Base-by-base conservation (phyloP, 2,797 vertebrate genomes). In the Eurystomus glaucurus region DNA sequence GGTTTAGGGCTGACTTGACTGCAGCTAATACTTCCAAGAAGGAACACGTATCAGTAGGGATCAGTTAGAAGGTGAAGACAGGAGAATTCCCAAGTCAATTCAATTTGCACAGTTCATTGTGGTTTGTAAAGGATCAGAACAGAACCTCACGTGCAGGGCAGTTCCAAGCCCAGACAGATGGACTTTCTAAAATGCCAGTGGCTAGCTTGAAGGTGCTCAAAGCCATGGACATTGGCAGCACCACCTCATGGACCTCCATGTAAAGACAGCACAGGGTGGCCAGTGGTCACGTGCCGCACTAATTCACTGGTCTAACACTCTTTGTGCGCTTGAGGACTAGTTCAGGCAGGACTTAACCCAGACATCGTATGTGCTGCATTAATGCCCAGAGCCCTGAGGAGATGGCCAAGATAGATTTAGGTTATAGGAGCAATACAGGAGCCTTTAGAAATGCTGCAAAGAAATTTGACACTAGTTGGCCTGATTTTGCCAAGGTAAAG, bases 201-300 rank as follows among this genome's bases (percentile, higher is more conserved):
- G 23, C 26, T 37, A 31, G 31, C 16, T 55, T 2, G 1, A 16
- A 51, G 43, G 14, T 55, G 29, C 57, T 54, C 22, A 33, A 20
- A 78, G 55, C 37, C 45, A 11, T 3, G 20, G 72, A 29, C 14
- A 7, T 41, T 45, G 76, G 68, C 64, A 76, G 54, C 31, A 57
- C 33, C 16, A 48, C 9, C 35, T 43, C 1, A 0, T 29, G 39
- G 48, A 17, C 25, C 29, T 54, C 46, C 43, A 2, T 0, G 6
- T 9, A 23, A 29, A 35, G 46, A 7, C 58, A 68, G 2, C 76
- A 2, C 0, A 11, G n/a, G 29, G 48, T 18, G 35, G 7, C 23
- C 52, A 58, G 43, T 0, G 0, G 50, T 20, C 23, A 10, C 0
- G 0, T 11, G 20, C 6, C 16, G 13, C 4, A 2, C 21, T 1